A percentile compares a stretch with the other conserved stretches of the same genome.
Evolutionary conservation across 2,797 vertebrate genomes (phyloP).

Genomic region (Dryobates pubescens): DNA sequence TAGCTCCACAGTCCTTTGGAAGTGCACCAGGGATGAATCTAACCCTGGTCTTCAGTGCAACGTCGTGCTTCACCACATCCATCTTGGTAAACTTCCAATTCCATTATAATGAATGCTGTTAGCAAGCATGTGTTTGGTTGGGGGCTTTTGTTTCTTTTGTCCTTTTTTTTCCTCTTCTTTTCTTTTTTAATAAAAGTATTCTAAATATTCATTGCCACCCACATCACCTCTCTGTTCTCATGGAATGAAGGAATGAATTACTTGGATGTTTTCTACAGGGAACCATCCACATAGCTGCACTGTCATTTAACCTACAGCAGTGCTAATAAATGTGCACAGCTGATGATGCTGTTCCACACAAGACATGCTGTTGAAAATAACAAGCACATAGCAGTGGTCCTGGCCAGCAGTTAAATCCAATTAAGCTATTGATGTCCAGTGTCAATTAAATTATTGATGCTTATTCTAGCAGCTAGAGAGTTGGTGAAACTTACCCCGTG

Average conservation of each 20-base stretch:
- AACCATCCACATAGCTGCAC: background rate
- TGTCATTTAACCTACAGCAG: background rate
- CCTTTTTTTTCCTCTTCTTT: background rate
- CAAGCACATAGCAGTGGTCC: background rate
- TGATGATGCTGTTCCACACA: background rate
- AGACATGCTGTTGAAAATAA: background rate
- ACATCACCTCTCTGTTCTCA: fast-evolving
- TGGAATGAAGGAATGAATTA: background rate
- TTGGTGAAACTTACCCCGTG: background rate
- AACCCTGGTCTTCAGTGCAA: background rate
- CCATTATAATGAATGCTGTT: background rate
- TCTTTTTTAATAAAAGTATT: background rate
- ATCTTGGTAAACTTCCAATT: slow-evolving; percentile 1
- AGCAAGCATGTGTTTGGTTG: background rate
- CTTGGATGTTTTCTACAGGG: background rate
- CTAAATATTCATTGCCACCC: slow-evolving; percentile 28
- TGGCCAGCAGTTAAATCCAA: background rate
- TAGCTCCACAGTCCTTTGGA: background rate
- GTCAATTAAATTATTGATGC: background rate
- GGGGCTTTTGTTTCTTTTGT: background rate
- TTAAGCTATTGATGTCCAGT: background rate
- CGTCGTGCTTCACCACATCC: background rate
- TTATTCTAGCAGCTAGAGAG: background rate
- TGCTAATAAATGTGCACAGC: background rate
- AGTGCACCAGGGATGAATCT: background rate